These are phyloP conservation scores for Diaprepes abbreviatus DNA, from an alignment of 2,888 invertebrate species.

Conservation along the genomic window DNA sequence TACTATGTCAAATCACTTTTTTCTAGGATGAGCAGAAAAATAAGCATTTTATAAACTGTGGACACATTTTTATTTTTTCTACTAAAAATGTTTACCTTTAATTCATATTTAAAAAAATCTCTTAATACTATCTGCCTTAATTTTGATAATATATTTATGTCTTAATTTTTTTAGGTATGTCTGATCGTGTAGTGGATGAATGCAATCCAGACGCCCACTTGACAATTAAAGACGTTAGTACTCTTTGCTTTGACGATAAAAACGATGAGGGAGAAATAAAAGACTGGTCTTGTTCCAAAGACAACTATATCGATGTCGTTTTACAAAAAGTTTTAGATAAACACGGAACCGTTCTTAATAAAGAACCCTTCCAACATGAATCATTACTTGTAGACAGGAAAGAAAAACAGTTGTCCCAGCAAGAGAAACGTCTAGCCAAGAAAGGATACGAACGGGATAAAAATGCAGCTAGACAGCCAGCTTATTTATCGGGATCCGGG, in stretches of 20 bases:
- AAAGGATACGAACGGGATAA: slow-evolving; percentile 95
- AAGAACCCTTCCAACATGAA: slow-evolving; percentile 96
- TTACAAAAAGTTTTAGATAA: slow-evolving; percentile 80
- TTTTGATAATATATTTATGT: no score
- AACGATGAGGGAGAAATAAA: slow-evolving; percentile 85
- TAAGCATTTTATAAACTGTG: no score
- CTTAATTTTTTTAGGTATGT: slow-evolving; percentile 76
- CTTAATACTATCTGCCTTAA: no score
- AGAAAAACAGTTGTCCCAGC: slow-evolving; percentile 93
- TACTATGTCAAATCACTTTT: no score
- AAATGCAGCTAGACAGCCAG: slow-evolving; percentile 74
- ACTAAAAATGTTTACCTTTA: no score
- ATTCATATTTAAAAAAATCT: no score
- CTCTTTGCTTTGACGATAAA: slow-evolving; percentile 91
- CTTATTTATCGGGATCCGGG: slow-evolving; percentile 58
- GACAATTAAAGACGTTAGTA: slow-evolving; percentile 90
- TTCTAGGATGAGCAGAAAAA: no score
- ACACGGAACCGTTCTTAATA: slow-evolving; percentile 76
- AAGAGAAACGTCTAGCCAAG: slow-evolving; percentile 93
- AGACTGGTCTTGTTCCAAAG: slow-evolving; percentile 79
- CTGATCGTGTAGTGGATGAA: slow-evolving; percentile 98
- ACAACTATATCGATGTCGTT: slow-evolving; percentile 85
- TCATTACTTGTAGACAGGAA: slow-evolving; percentile 94
- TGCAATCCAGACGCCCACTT: slow-evolving; percentile 96
- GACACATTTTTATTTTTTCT: no score